phyloP scores from a whole-genome alignment of 2,888 invertebrate species.

The Pheosia gnoma region DNA sequence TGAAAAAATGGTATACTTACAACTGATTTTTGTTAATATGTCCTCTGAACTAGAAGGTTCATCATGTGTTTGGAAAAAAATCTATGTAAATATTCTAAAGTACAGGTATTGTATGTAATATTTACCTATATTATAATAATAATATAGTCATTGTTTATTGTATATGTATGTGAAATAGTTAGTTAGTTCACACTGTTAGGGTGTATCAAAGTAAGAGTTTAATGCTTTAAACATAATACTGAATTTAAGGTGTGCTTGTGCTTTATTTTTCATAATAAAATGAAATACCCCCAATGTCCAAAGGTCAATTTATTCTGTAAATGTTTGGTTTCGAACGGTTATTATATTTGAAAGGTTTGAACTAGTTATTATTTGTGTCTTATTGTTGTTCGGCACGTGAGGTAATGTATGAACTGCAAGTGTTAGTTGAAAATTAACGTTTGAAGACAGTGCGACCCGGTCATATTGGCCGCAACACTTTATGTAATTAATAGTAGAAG shows the following conservation, averaged over 20 bases:
- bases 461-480: conserved; percentile 29
- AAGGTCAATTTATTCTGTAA: not conserved
- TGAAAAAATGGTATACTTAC: no score
- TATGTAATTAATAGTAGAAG: conserved; percentile 28
- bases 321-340: not conserved
- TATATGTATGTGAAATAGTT: not conserved
- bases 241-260: not conserved
- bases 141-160: not conserved
- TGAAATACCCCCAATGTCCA: not conserved
- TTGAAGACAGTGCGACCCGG: conserved; percentile 22
- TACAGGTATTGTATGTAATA: not conserved
- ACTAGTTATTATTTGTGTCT: not conserved
- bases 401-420: not conserved
- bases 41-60: no score
- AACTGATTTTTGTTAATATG: no score
- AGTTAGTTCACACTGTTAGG: not conserved
- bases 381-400: not conserved
- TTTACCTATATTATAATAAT: not conserved
- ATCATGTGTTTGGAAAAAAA: not conserved
- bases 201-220: conserved; percentile 1
- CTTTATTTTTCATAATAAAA: not conserved
- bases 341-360: not conserved
- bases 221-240: not conserved
- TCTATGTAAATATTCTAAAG: not conserved
- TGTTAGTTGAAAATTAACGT: conserved; percentile 2